A percentile compares a stretch with the other conserved stretches of the same genome.
These are phyloP conservation scores for Campoletis raptor DNA, from an alignment of 2,888 invertebrate species.

Conservation along the genomic window DNA sequence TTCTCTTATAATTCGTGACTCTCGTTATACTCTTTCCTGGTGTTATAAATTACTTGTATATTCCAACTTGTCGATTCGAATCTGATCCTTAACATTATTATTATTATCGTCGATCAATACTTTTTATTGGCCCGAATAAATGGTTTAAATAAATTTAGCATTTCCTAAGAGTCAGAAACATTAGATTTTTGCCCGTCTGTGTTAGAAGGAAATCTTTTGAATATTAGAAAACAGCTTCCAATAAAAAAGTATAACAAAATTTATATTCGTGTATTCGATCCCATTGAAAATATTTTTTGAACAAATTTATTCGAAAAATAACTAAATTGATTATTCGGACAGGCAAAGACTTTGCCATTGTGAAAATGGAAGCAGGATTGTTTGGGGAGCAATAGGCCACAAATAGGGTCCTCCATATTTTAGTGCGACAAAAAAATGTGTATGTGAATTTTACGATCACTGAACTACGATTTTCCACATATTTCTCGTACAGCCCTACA, in stretches of 20 bases:
- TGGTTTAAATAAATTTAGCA: background rate
- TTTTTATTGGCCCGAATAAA: background rate
- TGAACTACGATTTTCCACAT: slow-evolving; percentile 21
- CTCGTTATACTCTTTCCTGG: background rate
- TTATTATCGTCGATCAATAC: slow-evolving; percentile 4
- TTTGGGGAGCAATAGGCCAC: background rate
- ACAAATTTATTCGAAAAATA: background rate
- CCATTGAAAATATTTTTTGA: background rate
- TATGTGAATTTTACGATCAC: slow-evolving; percentile 21
- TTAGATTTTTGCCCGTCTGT: background rate
- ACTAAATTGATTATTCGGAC: background rate
- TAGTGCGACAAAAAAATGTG: background rate
- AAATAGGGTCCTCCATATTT: background rate
- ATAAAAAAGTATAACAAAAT: background rate
- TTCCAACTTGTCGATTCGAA: background rate
- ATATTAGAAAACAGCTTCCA: background rate
- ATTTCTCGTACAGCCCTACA: slow-evolving; percentile 20
- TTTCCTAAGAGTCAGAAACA: background rate
- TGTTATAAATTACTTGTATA: slow-evolving; percentile 13
- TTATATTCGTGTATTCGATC: background rate
- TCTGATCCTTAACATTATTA: slow-evolving; percentile 9
- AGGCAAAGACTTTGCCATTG: background rate
- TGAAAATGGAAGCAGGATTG: background rate
- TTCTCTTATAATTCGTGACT: background rate
- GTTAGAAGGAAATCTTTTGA: background rate